These are phyloP conservation scores for Diuraphis noxia DNA, from an alignment of 1,140 invertebrate genomes.

Conservation along the genomic window DNA sequence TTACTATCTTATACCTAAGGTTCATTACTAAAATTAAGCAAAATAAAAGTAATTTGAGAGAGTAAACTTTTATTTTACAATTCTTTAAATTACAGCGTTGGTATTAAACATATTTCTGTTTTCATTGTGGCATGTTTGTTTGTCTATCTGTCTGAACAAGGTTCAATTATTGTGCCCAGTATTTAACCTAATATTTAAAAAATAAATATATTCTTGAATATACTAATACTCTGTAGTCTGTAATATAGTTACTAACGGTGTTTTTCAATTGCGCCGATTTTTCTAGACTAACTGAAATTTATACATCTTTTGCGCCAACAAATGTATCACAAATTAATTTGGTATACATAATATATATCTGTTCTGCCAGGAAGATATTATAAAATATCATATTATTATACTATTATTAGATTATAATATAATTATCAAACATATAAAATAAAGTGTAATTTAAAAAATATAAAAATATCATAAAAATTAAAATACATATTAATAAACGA, in stretches of 20 bases:
- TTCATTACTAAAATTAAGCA: neutral
- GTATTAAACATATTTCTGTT: neutral
- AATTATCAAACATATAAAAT: too few species aligned
- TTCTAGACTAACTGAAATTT: neutral
- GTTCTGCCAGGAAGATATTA: too few species aligned
- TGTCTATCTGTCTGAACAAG: neutral
- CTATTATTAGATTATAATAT: too few species aligned
- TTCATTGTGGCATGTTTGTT: neutral
- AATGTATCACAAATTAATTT: too few species aligned
- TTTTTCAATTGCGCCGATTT: neutral
- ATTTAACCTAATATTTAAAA: neutral
- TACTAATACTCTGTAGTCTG: neutral
- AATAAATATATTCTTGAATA: neutral
- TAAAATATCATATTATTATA: too few species aligned
- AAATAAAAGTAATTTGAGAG: neutral
- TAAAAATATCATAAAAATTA: too few species aligned
- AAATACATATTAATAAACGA: too few species aligned
- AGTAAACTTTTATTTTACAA: constrained; percentile 11
- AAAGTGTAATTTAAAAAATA: too few species aligned
- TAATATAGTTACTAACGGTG: too few species aligned
- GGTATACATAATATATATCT: too few species aligned
- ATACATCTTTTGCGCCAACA: neutral
- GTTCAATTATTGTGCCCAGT: neutral
- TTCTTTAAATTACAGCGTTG: neutral
- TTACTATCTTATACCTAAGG: neutral